phyloP scores from a whole-genome alignment of 2,888 invertebrate genomes.

The Caenorhabditis sulstoni region DNA sequence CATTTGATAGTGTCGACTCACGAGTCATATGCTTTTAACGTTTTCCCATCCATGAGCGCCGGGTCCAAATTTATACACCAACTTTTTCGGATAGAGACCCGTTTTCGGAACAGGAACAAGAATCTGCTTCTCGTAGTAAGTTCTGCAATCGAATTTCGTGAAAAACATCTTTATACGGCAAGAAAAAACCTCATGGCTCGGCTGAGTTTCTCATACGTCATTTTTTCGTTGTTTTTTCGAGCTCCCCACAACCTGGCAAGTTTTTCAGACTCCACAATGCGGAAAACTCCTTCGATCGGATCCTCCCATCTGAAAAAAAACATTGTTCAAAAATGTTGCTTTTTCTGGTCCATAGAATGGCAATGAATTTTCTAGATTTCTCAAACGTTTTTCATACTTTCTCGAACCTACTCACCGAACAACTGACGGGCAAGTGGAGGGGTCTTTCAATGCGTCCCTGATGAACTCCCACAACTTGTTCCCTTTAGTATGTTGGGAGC shows the following conservation, averaged over 20 bases:
- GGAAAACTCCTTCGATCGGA: conserved; percentile 89
- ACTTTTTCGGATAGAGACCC: conserved; percentile 81
- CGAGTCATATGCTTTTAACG: conserved; percentile 42
- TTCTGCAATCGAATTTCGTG: conserved; percentile 77
- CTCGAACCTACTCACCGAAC: conserved; percentile 84
- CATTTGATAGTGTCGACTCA: not conserved
- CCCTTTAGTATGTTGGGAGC: conserved; percentile 81
- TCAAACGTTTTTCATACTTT: too few species aligned
- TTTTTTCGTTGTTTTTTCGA: conserved; percentile 89
- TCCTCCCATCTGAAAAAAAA: conserved; percentile 87
- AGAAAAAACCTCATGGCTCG: conserved; percentile 89
- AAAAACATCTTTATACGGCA: not conserved
- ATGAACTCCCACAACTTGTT: conserved; percentile 89
- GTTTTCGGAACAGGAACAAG: conserved; percentile 82
- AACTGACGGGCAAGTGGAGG: conserved; percentile 87
- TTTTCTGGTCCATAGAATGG: too few species aligned
- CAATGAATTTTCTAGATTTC: too few species aligned
- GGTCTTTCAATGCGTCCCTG: conserved; percentile 87
- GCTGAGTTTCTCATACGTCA: conserved; percentile 94
- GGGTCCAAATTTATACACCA: conserved; percentile 81
- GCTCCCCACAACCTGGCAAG: conserved; percentile 92
- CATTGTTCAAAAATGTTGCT: not conserved
- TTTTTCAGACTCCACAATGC: conserved; percentile 90
- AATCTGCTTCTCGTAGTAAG: conserved; percentile 82
- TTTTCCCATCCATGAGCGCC: conserved; percentile 81